phyloP scores from a whole-genome alignment of 2,797 vertebrate genomes.

The Schizopygopsis malacanthus region DNA sequence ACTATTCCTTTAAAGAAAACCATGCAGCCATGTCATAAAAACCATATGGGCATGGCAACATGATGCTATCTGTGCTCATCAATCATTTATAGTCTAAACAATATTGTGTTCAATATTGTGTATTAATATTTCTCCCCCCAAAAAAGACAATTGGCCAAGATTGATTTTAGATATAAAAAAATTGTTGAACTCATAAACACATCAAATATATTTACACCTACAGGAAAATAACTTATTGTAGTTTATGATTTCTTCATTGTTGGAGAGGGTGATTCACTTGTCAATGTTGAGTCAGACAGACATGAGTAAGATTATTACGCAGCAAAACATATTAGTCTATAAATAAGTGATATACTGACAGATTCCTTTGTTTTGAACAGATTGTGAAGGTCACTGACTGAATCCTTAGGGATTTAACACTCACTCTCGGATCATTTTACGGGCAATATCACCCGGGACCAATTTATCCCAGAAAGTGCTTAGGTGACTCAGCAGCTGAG shows the following conservation, averaged over 20 bases:
- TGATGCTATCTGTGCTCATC: background rate
- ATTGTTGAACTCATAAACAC: background rate
- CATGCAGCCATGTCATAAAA: too few species aligned
- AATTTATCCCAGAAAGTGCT: constrained; percentile 37
- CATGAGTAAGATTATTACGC: background rate
- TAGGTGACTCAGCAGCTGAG: constrained; percentile 40
- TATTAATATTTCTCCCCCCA: background rate
- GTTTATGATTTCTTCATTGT: background rate
- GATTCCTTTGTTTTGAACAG: background rate
- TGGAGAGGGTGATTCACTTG: background rate
- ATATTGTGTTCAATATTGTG: background rate
- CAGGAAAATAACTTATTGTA: background rate
- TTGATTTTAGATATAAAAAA: background rate
- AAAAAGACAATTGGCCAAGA: background rate
- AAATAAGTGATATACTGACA: background rate
- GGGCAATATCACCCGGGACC: constrained; percentile 27
- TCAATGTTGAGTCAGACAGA: constrained; percentile 16
- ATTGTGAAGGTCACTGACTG: constrained; percentile 21
- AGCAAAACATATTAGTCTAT: background rate
- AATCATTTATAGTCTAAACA: background rate
- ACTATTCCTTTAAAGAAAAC: background rate
- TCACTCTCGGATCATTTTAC: constrained; percentile 36
- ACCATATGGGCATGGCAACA: too few species aligned
- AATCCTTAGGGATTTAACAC: background rate
- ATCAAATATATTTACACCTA: background rate